Conservation (phyloP, 30 jellyfish, hydroid and myxozoan genomes). For the Rhopilema esculentum region DNA sequence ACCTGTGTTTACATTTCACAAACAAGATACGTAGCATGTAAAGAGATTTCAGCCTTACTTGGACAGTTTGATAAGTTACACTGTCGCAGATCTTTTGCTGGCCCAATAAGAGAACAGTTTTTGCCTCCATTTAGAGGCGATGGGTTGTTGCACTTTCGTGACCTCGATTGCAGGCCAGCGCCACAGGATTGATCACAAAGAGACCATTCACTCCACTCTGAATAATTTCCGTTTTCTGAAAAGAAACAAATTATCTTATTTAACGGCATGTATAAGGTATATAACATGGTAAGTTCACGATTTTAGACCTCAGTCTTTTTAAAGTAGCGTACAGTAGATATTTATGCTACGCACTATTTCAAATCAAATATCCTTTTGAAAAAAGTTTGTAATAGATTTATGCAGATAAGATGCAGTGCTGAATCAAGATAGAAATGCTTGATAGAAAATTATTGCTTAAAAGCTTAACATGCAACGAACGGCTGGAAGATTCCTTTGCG, state of each 20-base stretch:
- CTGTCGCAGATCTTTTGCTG: slow-evolving; percentile 56
- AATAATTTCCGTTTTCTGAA: slow-evolving; percentile 83
- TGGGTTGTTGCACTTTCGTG: slow-evolving; percentile 90
- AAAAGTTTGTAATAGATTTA: too few relatives aligned
- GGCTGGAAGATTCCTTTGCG: too few relatives aligned
- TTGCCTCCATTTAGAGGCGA: slow-evolving; percentile 88
- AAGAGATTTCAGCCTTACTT: slow-evolving; percentile 60
- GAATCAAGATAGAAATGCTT: too few relatives aligned
- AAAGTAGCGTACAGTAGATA: too few relatives aligned
- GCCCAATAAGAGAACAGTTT: slow-evolving; percentile 83
- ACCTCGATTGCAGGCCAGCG: slow-evolving; percentile 60
- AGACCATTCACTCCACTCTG: slow-evolving; percentile 96
- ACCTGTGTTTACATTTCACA: too few relatives aligned
- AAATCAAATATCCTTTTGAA: too few relatives aligned
- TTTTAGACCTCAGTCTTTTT: too few relatives aligned
- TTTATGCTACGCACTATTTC: too few relatives aligned
- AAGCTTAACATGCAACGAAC: too few relatives aligned
- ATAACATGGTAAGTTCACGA: too few relatives aligned
- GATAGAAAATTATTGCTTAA: too few relatives aligned
- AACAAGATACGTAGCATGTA: neutral
- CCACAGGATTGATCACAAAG: slow-evolving; percentile 95
- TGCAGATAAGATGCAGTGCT: too few relatives aligned
- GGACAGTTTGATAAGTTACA: slow-evolving; percentile 90
- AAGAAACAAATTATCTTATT: neutral
- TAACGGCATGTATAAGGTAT: neutral